phyloP scores from a whole-genome alignment of 2,113 vertebrate genomes.

The Morone saxatilis region DNA sequence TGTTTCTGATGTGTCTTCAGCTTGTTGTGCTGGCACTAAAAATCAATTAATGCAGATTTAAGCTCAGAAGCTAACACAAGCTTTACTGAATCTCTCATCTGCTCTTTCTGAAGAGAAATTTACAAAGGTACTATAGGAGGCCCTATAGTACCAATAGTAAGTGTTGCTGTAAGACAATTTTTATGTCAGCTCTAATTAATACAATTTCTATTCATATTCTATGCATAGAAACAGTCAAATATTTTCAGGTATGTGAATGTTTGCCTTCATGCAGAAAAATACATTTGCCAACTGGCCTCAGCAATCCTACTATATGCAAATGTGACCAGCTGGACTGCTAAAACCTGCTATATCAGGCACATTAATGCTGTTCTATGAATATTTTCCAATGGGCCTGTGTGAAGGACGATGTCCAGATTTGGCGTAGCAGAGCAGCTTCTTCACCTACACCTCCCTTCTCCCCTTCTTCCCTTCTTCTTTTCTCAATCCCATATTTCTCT shows the following conservation, averaged over 20 bases:
- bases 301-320: conserved; percentile 30
- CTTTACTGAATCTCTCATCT: conserved; percentile 31
- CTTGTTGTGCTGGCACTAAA: neutral
- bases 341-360: conserved; percentile 31
- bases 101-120: neutral
- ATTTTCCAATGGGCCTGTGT: conserved; percentile 33
- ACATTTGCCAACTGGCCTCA: conserved; percentile 35
- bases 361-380: conserved; percentile 33
- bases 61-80: neutral
- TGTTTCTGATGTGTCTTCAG: neutral
- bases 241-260: conserved; percentile 25
- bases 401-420: conserved; percentile 46
- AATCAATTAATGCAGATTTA: neutral
- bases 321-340: conserved; percentile 53
- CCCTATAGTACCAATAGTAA: neutral
- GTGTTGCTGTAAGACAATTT: conserved; percentile 31
- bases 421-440: conserved; percentile 21
- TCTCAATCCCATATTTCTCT: conserved; percentile 29
- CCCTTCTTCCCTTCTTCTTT: neutral
- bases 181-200: conserved; percentile 14
- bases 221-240: conserved; percentile 25
- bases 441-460: conserved; percentile 4
- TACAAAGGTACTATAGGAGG: neutral
- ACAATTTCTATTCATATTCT: conserved; percentile 24
- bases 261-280: conserved; percentile 32